Conservation (phyloP, 1,140 invertebrate species). For the Brachionus calyciflorus region DNA sequence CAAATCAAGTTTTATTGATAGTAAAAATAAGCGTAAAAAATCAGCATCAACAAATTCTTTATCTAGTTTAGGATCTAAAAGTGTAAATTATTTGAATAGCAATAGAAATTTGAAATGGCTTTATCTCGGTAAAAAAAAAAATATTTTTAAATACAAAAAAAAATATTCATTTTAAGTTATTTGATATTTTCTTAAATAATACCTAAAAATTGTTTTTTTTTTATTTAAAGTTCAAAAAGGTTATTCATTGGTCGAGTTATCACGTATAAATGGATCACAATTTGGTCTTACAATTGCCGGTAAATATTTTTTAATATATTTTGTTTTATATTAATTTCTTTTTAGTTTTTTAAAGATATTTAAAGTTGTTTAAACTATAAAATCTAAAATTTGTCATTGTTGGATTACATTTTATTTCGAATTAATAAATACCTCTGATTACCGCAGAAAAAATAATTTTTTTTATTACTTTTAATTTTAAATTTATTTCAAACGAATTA, state of each 20-base stretch:
- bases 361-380: too few species aligned
- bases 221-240: conserved; percentile 44
- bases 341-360: too few species aligned
- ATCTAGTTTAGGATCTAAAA: conserved; percentile 17
- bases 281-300: conserved; percentile 36
- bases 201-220: conserved; percentile 3
- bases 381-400: too few species aligned
- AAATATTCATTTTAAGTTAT: conserved; percentile 7
- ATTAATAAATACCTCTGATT: too few species aligned
- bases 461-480: too few species aligned
- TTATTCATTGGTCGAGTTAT: conserved; percentile 37
- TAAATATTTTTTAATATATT: conserved; percentile 1
- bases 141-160: too few species aligned
- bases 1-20: conserved; percentile 12
- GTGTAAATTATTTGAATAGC: not conserved
- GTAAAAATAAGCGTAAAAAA: conserved; percentile 14
- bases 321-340: too few species aligned
- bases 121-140: not conserved
- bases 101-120: conserved; percentile 31
- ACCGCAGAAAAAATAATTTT: too few species aligned
- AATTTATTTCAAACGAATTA: too few species aligned
- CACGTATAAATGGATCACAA: conserved; percentile 27
- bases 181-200: not conserved
- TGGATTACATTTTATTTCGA: too few species aligned
- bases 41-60: conserved; percentile 37